Evolutionary conservation across 2,113 vertebrate species (phyloP).

Genomic region (Periophthalmodon schlosseri): DNA sequence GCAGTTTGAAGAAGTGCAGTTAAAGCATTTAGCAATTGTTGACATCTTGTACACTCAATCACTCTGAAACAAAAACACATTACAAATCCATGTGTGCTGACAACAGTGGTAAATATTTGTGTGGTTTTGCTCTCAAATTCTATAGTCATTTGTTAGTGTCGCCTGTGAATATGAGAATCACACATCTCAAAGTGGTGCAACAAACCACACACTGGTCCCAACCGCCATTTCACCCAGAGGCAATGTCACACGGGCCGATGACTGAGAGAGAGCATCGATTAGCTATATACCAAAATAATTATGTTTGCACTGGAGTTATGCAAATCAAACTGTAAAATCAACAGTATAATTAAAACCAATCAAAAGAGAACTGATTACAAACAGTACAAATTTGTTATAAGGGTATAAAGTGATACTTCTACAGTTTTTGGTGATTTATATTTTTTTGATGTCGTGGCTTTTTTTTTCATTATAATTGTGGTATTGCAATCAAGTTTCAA

Average conservation of each 20-base stretch:
- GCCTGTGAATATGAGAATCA: neutral
- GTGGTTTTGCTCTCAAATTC: neutral
- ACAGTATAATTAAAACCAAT: too few relatives aligned
- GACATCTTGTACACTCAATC: neutral
- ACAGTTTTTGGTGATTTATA: too few relatives aligned
- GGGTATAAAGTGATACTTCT: too few relatives aligned
- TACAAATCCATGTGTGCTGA: neutral
- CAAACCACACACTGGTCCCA: neutral
- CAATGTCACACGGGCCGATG: slow-evolving; percentile 17
- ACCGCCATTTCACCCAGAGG: slow-evolving; percentile 21
- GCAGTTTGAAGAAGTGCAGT: too few relatives aligned
- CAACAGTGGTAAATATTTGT: neutral
- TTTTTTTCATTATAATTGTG: too few relatives aligned
- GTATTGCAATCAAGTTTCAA: too few relatives aligned
- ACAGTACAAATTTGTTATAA: too few relatives aligned
- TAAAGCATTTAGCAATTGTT: neutral
- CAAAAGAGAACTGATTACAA: neutral
- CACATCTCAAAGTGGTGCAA: neutral
- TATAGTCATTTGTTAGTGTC: neutral
- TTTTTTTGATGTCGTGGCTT: too few relatives aligned
- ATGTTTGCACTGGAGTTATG: neutral
- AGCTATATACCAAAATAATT: slow-evolving; percentile 7
- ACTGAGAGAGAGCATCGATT: slow-evolving; percentile 27
- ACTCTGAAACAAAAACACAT: neutral
- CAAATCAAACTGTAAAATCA: neutral